Percentiles rank a stretch among this genome's conserved stretches.
Conservation (phyloP, 1,140 invertebrate species). For the Pissodes strobi region DNA sequence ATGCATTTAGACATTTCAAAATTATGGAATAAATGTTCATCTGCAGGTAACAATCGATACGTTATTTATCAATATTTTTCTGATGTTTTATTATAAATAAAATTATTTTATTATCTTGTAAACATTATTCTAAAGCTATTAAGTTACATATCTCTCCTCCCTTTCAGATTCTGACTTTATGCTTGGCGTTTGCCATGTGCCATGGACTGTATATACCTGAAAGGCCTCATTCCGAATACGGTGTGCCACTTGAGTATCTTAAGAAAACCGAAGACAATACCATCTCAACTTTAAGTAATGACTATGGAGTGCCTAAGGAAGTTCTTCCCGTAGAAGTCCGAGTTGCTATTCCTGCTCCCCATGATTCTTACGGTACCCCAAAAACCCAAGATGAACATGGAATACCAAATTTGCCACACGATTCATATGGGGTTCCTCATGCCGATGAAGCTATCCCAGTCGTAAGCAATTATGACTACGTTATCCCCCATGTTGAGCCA, state of each 20-base stretch:
- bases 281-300: too few relatives aligned
- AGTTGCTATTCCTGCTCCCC: not conserved
- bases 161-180: not conserved
- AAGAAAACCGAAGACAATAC: not conserved
- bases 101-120: too few relatives aligned
- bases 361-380: not conserved
- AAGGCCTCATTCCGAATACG: constrained; percentile 14
- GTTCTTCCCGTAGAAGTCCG: not conserved
- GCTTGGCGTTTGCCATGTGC: not conserved
- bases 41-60: too few relatives aligned
- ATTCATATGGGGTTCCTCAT: not conserved
- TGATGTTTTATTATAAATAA: too few relatives aligned
- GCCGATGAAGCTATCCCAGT: not conserved
- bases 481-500: not conserved
- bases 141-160: too few relatives aligned
- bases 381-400: constrained; percentile 5
- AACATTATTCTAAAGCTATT: too few relatives aligned
- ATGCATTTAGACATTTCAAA: too few relatives aligned
- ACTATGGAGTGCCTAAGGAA: not conserved
- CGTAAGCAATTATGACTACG: constrained; percentile 1
- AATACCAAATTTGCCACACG: not conserved
- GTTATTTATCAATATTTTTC: too few relatives aligned
- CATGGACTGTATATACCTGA: not conserved
- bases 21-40: too few relatives aligned
- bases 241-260: constrained; percentile 10